Evolutionary conservation across 2,888 invertebrate genomes (phyloP).

Genomic region (Parthenolecanium corni): DNA sequence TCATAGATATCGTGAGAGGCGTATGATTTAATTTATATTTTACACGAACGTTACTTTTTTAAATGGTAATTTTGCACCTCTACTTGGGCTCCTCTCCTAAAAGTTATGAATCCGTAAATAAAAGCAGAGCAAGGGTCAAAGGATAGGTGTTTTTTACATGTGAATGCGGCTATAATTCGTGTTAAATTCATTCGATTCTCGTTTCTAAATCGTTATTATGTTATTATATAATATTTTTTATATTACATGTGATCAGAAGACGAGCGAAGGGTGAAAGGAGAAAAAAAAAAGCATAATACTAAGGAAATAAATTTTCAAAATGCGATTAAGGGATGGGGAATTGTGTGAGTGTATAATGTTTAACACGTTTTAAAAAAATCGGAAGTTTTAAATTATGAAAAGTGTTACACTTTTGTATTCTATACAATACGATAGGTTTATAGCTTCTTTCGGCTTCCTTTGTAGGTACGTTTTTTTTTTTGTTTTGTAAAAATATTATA

Average conservation of each 20-base stretch:
- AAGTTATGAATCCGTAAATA: conserved; percentile 16
- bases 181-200: conserved; percentile 24
- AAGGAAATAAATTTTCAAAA: background rate
- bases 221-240: conserved; percentile 10
- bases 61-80: conserved; percentile 12
- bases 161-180: conserved; percentile 20
- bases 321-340: background rate
- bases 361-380: background rate
- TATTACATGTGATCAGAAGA: no score
- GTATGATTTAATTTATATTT: conserved; percentile 25
- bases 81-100: background rate
- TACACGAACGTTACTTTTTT: conserved; percentile 19
- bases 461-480: no score
- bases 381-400: no score
- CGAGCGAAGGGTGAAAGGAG: background rate
- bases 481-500: no score
- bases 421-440: no score
- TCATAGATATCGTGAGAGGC: conserved; percentile 25
- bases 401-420: no score
- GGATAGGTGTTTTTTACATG: conserved; percentile 1
- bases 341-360: background rate
- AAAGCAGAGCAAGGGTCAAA: background rate
- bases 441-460: no score
- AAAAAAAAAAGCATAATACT: background rate
- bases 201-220: conserved; percentile 21